Base-by-base conservation (phyloP, 2,797 vertebrate genomes). In the Characodon lateralis region DNA sequence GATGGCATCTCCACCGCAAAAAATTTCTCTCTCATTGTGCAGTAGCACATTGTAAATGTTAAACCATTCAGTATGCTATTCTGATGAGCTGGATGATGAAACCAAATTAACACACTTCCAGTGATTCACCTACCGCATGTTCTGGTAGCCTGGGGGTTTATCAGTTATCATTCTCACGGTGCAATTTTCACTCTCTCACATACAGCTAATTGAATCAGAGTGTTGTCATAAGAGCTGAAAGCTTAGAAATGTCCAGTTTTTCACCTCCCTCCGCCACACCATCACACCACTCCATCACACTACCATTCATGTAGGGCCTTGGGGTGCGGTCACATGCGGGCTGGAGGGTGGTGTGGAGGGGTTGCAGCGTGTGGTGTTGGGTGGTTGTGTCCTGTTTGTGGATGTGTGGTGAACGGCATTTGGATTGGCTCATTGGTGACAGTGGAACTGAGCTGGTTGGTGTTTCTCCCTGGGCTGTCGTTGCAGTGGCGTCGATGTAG, bases 91-190 rank as follows among this genome's bases (percentile, higher is more conserved):
- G 65, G 72, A 80, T 81, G 77, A 85, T 82, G 83, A 88, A 81
- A 91, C 61, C 56, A n/a, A 73, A 69, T 84, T 89, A 74, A 59
- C 79, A 82, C 59, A 68, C 65, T 80, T 50, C 72, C 71, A 82
- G 77, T 28, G 77, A 76, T 81, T 86, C 61, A 41, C 78, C 84
- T 79, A 81, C 87, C 87, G 90, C 83, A 84, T 87, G 87, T 87
- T 81, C 72, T 20, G 31, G 79, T 53, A 73, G 51, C 83, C 82
- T 72, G 39, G 14, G 81, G 78, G 63, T 65, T 81, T 83, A 81
- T 85, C 84, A 86, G 77, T 90, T 89, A 87, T 80, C 78, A 73
- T 86, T 79, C 65, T 83, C 71, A 2, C 73, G 61, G 51, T 46
- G 16, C 35, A 46, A 51, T 71, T 74, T 72, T 81, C 55, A 22